phyloP scores from a whole-genome alignment of 2,113 vertebrate species.

The Choloepus hoffmanni region DNA sequence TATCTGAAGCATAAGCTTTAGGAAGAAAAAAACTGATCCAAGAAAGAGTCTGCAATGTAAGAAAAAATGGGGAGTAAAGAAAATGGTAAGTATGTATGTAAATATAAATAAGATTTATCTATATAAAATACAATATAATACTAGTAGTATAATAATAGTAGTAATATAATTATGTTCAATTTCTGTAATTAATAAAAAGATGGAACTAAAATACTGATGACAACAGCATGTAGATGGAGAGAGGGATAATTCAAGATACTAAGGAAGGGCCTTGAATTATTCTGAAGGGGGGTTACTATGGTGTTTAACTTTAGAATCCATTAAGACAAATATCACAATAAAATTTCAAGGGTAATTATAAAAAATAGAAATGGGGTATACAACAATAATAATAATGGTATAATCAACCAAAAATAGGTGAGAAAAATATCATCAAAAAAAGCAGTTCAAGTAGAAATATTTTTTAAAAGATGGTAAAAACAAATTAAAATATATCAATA shows the following conservation, averaged over 20 bases:
- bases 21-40: slow-evolving; percentile 23
- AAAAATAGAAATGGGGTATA: background rate
- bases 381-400: background rate
- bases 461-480: slow-evolving; percentile 46
- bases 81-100: background rate
- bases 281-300: background rate
- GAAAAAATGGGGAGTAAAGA: background rate
- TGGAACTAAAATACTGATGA: background rate
- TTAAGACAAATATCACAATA: slow-evolving; percentile 4
- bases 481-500: slow-evolving; percentile 29
- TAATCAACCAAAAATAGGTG: slow-evolving; percentile 16
- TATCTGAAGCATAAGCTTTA: background rate
- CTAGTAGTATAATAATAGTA: background rate
- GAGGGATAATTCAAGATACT: background rate
- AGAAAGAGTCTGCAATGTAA: background rate
- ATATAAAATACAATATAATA: background rate
- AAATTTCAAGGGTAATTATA: background rate
- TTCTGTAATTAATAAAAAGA: background rate
- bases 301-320: slow-evolving; percentile 5
- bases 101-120: slow-evolving; percentile 3
- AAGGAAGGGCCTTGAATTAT: background rate
- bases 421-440: background rate
- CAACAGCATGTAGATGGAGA: background rate
- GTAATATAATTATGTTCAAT: background rate
- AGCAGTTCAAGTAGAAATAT: background rate